phyloP scores from a whole-genome alignment of 1,140 invertebrate species.

The Cotesia chilonis region DNA sequence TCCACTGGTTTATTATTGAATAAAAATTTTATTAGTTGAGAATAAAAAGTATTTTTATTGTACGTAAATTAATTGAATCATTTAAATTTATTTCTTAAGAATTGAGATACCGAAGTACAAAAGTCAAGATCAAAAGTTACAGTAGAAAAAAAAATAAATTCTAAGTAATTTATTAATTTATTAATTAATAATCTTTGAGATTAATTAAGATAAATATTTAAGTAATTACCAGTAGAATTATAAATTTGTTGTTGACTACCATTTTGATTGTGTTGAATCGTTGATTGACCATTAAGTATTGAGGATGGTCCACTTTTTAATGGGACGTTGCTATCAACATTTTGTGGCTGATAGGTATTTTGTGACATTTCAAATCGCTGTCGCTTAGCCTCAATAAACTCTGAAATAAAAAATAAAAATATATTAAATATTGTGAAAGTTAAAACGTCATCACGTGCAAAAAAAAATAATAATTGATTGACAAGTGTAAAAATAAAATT shows the following conservation, averaged over 20 bases:
- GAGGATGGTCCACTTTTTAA: constrained; percentile 50
- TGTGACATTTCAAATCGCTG: constrained; percentile 48
- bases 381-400: constrained; percentile 32
- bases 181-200: background rate
- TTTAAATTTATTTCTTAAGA: background rate
- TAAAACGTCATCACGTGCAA: background rate
- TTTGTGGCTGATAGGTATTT: constrained; percentile 53
- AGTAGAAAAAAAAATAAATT: too few relatives aligned
- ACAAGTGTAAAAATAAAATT: background rate
- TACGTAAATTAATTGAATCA: background rate
- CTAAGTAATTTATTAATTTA: background rate
- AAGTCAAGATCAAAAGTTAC: too few relatives aligned
- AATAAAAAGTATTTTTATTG: too few relatives aligned
- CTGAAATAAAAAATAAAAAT: background rate
- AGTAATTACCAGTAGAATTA: constrained; percentile 51
- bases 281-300: constrained; percentile 53
- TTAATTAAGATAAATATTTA: background rate
- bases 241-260: constrained; percentile 54
- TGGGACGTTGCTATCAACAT: constrained; percentile 45
- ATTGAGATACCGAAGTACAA: too few relatives aligned
- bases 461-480: background rate
- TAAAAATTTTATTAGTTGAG: too few relatives aligned
- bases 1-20: too few relatives aligned
- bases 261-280: constrained; percentile 53
- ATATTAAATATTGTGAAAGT: background rate